phyloP scores from a whole-genome alignment of 2,113 vertebrate genomes.

The Neomonachus schauinslandi region DNA sequence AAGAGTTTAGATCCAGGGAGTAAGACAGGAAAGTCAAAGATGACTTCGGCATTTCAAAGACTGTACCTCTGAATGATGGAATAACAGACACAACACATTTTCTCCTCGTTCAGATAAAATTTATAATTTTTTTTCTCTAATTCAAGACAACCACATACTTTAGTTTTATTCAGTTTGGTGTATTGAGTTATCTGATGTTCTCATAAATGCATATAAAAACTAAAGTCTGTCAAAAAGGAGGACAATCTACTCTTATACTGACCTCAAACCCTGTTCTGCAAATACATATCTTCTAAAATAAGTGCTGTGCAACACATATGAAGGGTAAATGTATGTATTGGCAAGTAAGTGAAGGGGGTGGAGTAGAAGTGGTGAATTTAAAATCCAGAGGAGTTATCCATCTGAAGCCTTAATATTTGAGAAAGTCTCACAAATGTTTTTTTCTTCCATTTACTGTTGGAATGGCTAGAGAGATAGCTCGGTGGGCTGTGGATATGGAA shows the following conservation, averaged over 20 bases:
- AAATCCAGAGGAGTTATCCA: background rate
- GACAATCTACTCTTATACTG: background rate
- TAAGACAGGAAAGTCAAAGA: background rate
- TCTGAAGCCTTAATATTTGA: background rate
- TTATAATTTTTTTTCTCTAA: background rate
- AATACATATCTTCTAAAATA: background rate
- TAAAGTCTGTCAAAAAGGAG: background rate
- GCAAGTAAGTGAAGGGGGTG: background rate
- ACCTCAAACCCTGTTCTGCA: background rate
- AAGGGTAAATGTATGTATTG: background rate
- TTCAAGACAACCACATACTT: background rate
- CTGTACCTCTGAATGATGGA: background rate
- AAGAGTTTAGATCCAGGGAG: background rate
- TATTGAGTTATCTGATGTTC: background rate
- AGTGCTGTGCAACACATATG: background rate
- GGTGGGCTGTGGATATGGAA: background rate
- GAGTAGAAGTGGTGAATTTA: background rate
- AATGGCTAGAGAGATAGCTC: background rate
- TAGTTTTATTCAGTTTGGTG: background rate
- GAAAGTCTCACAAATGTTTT: background rate
- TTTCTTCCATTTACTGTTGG: background rate
- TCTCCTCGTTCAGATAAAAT: constrained; percentile 9
- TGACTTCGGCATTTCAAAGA: constrained; percentile 35
- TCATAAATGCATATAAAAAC: background rate
- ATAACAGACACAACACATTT: constrained; percentile 1